phyloP scores from a whole-genome alignment of 2,888 invertebrate genomes.

The Erebia ligea region DNA sequence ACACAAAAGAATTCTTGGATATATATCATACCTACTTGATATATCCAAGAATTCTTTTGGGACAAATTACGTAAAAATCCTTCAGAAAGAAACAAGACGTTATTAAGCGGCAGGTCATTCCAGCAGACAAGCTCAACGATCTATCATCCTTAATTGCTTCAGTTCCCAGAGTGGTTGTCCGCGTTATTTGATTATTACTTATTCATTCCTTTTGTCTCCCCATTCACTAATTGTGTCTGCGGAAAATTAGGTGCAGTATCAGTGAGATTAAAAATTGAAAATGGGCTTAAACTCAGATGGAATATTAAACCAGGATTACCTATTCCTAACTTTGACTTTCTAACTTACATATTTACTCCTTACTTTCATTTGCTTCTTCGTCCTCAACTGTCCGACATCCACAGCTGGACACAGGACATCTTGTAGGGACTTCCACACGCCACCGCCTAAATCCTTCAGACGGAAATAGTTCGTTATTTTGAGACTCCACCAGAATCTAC shows the following conservation, averaged over 20 bases:
- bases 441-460: too few species aligned
- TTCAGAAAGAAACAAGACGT: conserved; percentile 63
- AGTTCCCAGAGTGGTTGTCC: conserved; percentile 26
- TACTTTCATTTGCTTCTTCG: too few species aligned
- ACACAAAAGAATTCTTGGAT: too few species aligned
- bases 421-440: too few species aligned
- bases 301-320: neutral
- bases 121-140: conserved; percentile 36
- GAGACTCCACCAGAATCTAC: too few species aligned
- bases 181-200: conserved; percentile 32
- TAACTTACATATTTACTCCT: too few species aligned
- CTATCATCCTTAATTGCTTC: conserved; percentile 37
- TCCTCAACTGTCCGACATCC: too few species aligned
- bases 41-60: conserved; percentile 38
- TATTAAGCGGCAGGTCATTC: conserved; percentile 41
- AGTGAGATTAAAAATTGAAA: neutral
- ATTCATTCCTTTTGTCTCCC: conserved; percentile 26
- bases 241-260: conserved; percentile 18
- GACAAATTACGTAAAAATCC: conserved; percentile 64
- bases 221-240: conserved; percentile 20
- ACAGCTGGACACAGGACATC: too few species aligned
- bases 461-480: too few species aligned
- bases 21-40: too few species aligned
- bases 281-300: neutral
- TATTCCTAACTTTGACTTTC: too few species aligned